Conservation (phyloP, 2,113 vertebrate species). For the Mustela nigripes region DNA sequence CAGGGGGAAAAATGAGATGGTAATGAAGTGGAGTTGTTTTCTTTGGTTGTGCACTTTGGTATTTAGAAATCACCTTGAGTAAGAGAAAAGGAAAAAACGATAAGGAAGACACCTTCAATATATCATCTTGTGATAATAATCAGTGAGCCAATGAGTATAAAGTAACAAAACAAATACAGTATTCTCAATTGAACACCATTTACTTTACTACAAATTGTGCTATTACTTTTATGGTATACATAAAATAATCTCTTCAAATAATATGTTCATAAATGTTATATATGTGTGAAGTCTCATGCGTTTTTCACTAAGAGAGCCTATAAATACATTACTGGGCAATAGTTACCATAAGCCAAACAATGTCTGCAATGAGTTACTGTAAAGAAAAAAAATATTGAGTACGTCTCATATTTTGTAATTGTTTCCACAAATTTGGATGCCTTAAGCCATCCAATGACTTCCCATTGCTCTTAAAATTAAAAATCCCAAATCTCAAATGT, state of each 20-base stretch:
- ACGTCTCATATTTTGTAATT: background rate
- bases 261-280: slow-evolving; percentile 10
- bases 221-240: slow-evolving; percentile 38
- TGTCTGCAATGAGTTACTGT: background rate
- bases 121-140: slow-evolving; percentile 76
- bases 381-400: background rate
- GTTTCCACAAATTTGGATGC: background rate
- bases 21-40: slow-evolving; percentile 1
- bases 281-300: background rate
- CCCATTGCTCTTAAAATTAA: background rate
- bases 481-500: background rate
- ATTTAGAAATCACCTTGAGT: slow-evolving; percentile 78
- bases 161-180: slow-evolving; percentile 59
- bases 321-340: background rate
- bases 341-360: background rate
- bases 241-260: slow-evolving; percentile 39
- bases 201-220: slow-evolving; percentile 23
- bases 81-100: background rate
- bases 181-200: background rate
- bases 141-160: slow-evolving; percentile 47
- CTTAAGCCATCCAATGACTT: background rate
- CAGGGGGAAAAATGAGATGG: background rate
- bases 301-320: slow-evolving; percentile 30
- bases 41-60: slow-evolving; percentile 30
- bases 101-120: slow-evolving; percentile 75